These are phyloP conservation scores for Trichonephila clavata DNA, from an alignment of 1,140 invertebrate species.

Conservation along the genomic window DNA sequence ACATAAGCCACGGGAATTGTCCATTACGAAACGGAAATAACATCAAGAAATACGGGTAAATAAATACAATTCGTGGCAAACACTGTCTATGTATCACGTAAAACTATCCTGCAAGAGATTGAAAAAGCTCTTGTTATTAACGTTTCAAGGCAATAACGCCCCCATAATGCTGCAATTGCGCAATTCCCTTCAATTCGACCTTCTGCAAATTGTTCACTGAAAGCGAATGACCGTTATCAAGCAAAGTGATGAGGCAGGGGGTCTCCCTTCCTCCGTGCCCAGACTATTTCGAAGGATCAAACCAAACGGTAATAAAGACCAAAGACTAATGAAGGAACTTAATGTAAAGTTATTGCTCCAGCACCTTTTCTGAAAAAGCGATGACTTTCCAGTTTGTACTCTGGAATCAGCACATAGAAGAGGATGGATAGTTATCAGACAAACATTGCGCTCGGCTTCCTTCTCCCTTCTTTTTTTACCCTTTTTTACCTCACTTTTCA, in stretches of 20 bases:
- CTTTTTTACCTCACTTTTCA: slow-evolving; percentile 42
- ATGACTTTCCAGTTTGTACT: background rate
- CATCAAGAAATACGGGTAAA: background rate
- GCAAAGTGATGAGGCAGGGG: slow-evolving; percentile 34
- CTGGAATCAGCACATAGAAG: slow-evolving; percentile 43
- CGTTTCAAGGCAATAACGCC: slow-evolving; percentile 50
- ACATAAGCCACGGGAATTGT: background rate
- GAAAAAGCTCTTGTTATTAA: slow-evolving; percentile 45
- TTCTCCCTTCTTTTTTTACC: slow-evolving; percentile 13
- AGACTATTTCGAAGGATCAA: slow-evolving; percentile 36
- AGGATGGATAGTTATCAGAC: slow-evolving; percentile 67
- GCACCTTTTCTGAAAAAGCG: slow-evolving; percentile 1
- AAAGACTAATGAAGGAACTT: slow-evolving; percentile 72
- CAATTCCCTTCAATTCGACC: slow-evolving; percentile 56
- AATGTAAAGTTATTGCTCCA: slow-evolving; percentile 68
- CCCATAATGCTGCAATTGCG: slow-evolving; percentile 48
- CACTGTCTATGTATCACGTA: background rate
- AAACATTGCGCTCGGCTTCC: slow-evolving; percentile 52
- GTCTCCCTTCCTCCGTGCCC: background rate
- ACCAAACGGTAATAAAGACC: slow-evolving; percentile 62
- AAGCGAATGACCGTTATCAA: slow-evolving; percentile 46
- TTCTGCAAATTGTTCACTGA: slow-evolving; percentile 67
- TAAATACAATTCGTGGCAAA: background rate
- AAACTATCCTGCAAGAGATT: background rate
- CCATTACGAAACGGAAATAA: background rate